Conservation (phyloP, 2,113 vertebrate species). For the Chrysochloris asiatica region DNA sequence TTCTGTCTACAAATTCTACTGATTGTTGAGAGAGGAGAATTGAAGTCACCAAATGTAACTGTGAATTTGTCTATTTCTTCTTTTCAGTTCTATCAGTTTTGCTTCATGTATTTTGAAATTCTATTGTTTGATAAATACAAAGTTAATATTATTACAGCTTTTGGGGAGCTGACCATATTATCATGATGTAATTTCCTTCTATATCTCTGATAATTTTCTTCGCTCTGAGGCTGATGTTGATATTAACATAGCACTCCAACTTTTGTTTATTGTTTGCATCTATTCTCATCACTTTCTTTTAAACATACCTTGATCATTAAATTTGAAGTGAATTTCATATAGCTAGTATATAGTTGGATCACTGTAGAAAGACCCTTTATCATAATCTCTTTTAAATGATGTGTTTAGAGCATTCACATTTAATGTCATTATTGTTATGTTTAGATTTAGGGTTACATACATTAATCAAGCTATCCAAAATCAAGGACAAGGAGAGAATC, state of each 20-base stretch:
- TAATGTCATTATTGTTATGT: too few relatives aligned
- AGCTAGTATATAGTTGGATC: background rate
- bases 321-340: background rate
- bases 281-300: slow-evolving; percentile 11
- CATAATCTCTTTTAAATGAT: background rate
- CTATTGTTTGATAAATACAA: background rate
- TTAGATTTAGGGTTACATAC: too few relatives aligned
- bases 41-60: background rate
- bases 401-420: slow-evolving; percentile 16
- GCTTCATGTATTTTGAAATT: background rate
- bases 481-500: too few relatives aligned
- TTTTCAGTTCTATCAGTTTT: background rate
- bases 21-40: too few relatives aligned
- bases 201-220: background rate
- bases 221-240: slow-evolving; percentile 3
- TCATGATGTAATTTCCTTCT: background rate
- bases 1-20: too few relatives aligned
- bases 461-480: too few relatives aligned
- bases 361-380: background rate
- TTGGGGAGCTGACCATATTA: background rate
- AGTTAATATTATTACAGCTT: background rate
- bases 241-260: background rate
- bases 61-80: background rate
- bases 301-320: background rate
- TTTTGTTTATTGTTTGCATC: background rate